Percentiles rank a stretch among this genome's conserved stretches.
Conservation (phyloP, 2,113 vertebrate species). For the Salvator merianae region DNA sequence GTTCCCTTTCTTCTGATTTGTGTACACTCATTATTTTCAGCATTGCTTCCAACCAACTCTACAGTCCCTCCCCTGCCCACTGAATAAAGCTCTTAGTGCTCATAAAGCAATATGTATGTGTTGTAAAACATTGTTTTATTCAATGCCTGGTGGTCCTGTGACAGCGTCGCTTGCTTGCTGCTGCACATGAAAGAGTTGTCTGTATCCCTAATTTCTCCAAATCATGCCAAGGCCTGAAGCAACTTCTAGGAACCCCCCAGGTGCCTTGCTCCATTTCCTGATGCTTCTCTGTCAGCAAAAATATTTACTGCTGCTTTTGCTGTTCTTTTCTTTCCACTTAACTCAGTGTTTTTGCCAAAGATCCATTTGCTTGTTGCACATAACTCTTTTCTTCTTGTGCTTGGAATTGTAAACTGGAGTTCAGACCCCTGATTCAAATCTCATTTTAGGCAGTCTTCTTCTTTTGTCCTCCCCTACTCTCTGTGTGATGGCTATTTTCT, state of each 20-base stretch:
- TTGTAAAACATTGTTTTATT: neutral
- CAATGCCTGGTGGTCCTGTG: rapidly evolving
- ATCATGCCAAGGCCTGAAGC: neutral
- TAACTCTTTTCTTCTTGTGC: neutral
- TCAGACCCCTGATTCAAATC: neutral
- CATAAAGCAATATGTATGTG: neutral
- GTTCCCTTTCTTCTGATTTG: rapidly evolving
- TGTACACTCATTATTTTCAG: slow-evolving; percentile 21
- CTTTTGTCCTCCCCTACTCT: neutral
- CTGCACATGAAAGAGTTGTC: neutral
- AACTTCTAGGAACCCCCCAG: neutral
- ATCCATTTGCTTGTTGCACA: neutral
- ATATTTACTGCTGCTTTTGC: neutral
- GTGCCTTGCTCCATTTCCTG: slow-evolving; percentile 23
- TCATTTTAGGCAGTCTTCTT: neutral
- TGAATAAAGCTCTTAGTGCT: neutral
- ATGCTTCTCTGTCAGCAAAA: slow-evolving; percentile 41
- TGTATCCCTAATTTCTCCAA: neutral
- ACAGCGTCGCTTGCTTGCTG: neutral
- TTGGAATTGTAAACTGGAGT: neutral
- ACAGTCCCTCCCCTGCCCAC: neutral
- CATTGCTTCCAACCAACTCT: neutral
- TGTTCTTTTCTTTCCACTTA: neutral
- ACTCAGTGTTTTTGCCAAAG: slow-evolving; percentile 13
- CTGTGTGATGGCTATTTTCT: neutral